phyloP scores from a whole-genome alignment of 1,140 invertebrate genomes.

The Doryteuthis pealeii region DNA sequence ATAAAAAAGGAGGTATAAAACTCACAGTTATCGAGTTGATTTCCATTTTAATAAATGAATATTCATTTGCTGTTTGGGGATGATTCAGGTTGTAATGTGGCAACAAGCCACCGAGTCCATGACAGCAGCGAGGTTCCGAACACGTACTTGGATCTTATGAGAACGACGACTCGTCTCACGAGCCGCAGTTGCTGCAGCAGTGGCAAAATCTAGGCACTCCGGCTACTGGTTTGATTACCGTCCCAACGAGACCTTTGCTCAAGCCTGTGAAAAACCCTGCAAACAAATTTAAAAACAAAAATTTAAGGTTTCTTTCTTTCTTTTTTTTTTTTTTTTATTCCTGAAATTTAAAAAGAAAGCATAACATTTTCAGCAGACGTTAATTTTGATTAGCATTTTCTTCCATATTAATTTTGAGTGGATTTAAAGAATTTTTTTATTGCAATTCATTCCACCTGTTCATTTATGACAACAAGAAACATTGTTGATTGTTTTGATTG shows the following conservation, averaged over 20 bases:
- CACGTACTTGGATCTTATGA: conserved; percentile 64
- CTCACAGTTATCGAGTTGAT: conserved; percentile 73
- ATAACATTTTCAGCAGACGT: no score
- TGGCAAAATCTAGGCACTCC: conserved; percentile 92
- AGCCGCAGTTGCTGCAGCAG: conserved; percentile 88
- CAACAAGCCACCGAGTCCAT: conserved; percentile 80
- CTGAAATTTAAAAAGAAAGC: no score
- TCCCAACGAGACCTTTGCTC: conserved; percentile 91
- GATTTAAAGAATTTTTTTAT: no score
- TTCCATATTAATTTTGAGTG: no score
- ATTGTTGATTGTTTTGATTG: no score
- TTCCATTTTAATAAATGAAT: conserved; percentile 78
- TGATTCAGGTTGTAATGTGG: conserved; percentile 77
- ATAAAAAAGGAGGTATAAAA: conserved; percentile 15
- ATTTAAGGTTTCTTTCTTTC: no score
- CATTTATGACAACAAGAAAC: no score
- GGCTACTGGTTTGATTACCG: conserved; percentile 93
- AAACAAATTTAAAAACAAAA: conserved; percentile 9
- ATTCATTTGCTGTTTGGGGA: conserved; percentile 80
- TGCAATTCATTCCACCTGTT: no score
- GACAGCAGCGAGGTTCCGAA: conserved; percentile 76
- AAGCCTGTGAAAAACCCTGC: conserved; percentile 86
- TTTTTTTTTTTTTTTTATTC: no score
- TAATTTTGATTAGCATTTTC: no score
- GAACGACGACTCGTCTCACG: conserved; percentile 77